Percentiles rank a stretch among this genome's conserved stretches.
Evolutionary conservation across 1,140 invertebrate genomes (phyloP).

Genomic region (Phocides pigmalion): DNA sequence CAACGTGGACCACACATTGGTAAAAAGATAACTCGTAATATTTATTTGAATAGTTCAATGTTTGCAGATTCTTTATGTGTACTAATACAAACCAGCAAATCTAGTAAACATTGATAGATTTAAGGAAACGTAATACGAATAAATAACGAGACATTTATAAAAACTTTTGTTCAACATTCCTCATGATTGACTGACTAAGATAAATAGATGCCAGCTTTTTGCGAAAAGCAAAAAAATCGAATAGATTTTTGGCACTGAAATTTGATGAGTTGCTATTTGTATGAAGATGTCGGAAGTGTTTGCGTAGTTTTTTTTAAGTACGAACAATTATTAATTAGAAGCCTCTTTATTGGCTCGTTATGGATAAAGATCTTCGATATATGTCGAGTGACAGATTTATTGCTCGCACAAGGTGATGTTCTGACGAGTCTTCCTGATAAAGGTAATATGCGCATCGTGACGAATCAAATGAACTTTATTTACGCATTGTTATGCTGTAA

Average conservation of each 20-base stretch:
- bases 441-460: conserved; percentile 49
- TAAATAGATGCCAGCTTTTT: conserved; percentile 54
- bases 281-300: conserved; percentile 58
- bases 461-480: conserved; percentile 33
- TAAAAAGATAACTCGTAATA: conserved; percentile 2
- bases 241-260: conserved; percentile 47
- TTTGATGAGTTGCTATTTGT: conserved; percentile 52
- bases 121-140: conserved; percentile 39
- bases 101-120: conserved; percentile 12
- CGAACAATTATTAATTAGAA: conserved; percentile 73
- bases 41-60: not conserved
- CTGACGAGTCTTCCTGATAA: conserved; percentile 61
- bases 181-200: conserved; percentile 52
- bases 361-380: conserved; percentile 59
- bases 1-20: conserved; percentile 10
- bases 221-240: conserved; percentile 43
- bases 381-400: conserved; percentile 72
- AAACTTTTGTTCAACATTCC: conserved; percentile 47
- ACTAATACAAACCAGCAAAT: conserved; percentile 1
- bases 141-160: conserved; percentile 56
- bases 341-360: conserved; percentile 65
- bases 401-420: conserved; percentile 61
- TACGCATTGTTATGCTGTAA: conserved; percentile 24
- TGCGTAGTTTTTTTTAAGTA: conserved; percentile 52
- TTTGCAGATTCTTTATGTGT: not conserved